Base-by-base conservation (phyloP, 1,140 invertebrate genomes). In the Drosophila leontia region DNA sequence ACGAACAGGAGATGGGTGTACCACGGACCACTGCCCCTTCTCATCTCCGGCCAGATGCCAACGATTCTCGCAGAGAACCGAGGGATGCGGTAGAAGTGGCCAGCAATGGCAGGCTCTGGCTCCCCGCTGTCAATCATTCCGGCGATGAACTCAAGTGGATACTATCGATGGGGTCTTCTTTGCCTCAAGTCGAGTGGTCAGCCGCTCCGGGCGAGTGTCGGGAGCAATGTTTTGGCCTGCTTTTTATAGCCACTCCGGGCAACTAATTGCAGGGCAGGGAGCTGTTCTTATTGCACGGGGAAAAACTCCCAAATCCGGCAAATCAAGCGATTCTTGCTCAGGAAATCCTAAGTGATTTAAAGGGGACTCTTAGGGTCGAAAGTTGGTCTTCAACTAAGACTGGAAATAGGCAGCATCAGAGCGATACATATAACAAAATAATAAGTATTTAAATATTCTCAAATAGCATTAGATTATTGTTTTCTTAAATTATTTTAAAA, bases 61-160 rank as follows among this genome's bases (percentile, higher is more conserved):
- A 88, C 63, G 55, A 92, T 68, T n/a, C 39, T 68, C 12, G 72
- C 87, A 4, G 87, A 78, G 56, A 92, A 4, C 7, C 84, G 77
- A 17, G 91, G 79, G 50, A 92, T 86, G 15, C 60, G 60, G 42
- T 82, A 92, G 35, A 92, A 92, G 55, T 85, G 90, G 9, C 44
- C 29, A 17, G 69, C 51, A 37, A 92, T 88, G 5, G 60, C 32
- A 11, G 81, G 65, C 34, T 39, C 23, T n/a, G 15, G 51, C 34
- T 71, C 62, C 29, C 17, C 37, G 47, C 48, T 58, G 78, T 68
- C 62, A 68, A 50, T 71, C 81, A 75, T 84, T 56, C 37, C 37
- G n/a, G 64, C 45, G 45, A 60, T 74, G 57, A 53, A 53, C 34
- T 75, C 56, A 37, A 72, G 56, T 74, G 68, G 39, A 39, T 42